Base-by-base conservation (phyloP, 2,113 vertebrate genomes). In the Phaethornis superciliosus region DNA sequence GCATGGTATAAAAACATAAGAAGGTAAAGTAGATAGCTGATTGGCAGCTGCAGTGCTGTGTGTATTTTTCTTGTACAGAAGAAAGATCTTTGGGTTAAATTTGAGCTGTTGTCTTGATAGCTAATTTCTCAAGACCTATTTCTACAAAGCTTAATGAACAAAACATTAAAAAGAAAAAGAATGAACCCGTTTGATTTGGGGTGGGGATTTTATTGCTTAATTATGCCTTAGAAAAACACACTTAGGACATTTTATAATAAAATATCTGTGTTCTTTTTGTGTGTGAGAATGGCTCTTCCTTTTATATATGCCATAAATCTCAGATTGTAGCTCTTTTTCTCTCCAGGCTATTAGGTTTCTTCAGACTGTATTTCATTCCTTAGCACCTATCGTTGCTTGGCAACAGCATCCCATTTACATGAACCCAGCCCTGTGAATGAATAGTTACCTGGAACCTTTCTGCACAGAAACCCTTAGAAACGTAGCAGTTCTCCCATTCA, bases 321-420 rank as follows among this genome's bases (percentile, higher is more conserved):
- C 95, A 77, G 93, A 89, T 88, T 80, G 94, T 96, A 93, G 94
- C 71, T 92, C 93, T 96, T 94, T 93, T 96, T 97, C 93, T 94
- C 95, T 96, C 74, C 89, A 93, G 95, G 94, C 94, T 96, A 94
- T 95, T 97, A 96, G 96, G 95, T 94, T 94, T 96, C 91, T 95
- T 84, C 85, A 93, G 92, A 80, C 93, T 95, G 90, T 95, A 93
- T 96, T 96, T 96, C 94, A 96, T 95, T 96, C 92, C 88, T 96
- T 97, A 96, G 97, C 89, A 97, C 95, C 96, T 96, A 91, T 72
- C 91, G 97, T 97, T 97, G 96, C 95, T 96, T 97, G 96, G 96
- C 94, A 94, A 95, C 94, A 93, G 89, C 90, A 92, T 89, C 95
- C 15, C 15, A 93, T 96, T 97, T 96, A 93, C 89, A 93, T 93